Evolutionary conservation across 2,797 vertebrate species (phyloP), one percentile per base, ranked within the genome.

Genomic region (Lepilemur septentrionalis): DNA sequence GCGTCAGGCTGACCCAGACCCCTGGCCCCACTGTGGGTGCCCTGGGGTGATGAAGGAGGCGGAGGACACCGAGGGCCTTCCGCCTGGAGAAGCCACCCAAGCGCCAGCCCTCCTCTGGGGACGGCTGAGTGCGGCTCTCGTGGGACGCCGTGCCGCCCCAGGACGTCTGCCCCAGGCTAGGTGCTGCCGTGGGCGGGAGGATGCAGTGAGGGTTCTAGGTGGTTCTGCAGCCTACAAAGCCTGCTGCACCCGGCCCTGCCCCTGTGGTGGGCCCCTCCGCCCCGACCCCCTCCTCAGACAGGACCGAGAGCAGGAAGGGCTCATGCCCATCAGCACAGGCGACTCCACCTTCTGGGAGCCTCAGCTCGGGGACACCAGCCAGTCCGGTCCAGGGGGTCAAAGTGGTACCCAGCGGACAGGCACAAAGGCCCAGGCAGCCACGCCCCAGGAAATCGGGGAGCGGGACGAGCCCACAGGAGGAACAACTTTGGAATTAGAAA

Each of bases 361-460:
- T 88, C 38, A 38, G 12, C 12, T 83, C 11, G 4, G 52, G 50
- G 85, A 41, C 17, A 30, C 7, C 15, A n/a, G 13, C 7, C 13
- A 22, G 2, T 18, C 15, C 59, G 22, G 35, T 52, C 52, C n/a
- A n/a, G 38, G 13, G 7, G 32, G 52, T 52, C 22, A 17, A 22
- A 28, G 78, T 52, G 11, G 48, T 15, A 28, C 8, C 72, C 35
- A 2, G 7, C 35, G 30, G 43, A 38, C 17, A 9, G 30, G 6
- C 38, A 13, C 15, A 23, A 14, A 89, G 48, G 65, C 50, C 10
- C 4, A 1, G 28, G 14, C 18, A 22, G 4, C 13, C 7, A 0
- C 2, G 0, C 35, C 52, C 15, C 0, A 1, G 38, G 38, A 38
- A 2, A 22, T 17, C 4, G 8, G 20, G 30, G 6, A 1, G 35